Base-by-base conservation (phyloP, 2,888 invertebrate species). In the Seira musarum region DNA sequence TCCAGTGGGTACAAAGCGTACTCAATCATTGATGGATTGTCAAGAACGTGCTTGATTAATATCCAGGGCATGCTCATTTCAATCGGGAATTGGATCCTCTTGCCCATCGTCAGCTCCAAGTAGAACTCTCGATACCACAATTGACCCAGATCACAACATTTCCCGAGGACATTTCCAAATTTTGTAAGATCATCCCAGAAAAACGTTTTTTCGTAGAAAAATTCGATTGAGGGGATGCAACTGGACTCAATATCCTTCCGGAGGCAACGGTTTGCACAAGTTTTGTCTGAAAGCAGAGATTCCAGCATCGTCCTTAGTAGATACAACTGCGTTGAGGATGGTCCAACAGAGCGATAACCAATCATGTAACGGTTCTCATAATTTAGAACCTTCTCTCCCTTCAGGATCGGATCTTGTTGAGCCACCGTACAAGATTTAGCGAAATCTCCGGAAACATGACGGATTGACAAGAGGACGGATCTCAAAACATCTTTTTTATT, bases 31-130 rank as follows among this genome's bases (percentile, higher is more conserved):
- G 97, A 96, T 0, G 98, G 96, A 88, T 98, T 97, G 88, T 94
- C 93, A 85, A 99, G 91, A 86, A 99, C 97, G 88, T 98, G 98
- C 90, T 99, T 98, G 0, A 98, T 99, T 75, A 99, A 91, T 88
- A 99, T 98, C 99, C 99, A 99, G 0, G 99, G 99, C 96, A 99
- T 97, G 1, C 98, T 99, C 99, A 99, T 99, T 90, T 99, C 99
- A 87, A 99, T 99, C 0, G 99, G 99, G 90, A 99, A 99, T 92
- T 99, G 96, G 83, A 99, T 98, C 89, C 97, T 93, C 83, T 96
- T 93, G 0, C 99, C 99, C 98, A 99, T 99, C 0, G 99, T 99
- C 98, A 99, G 98, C 90, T 99, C 99, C 61, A 99, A 90, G 89
- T 98, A 99, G 90, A 99, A 99, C 89, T 99, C 99, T 65, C 99